These are phyloP conservation scores for Psilopsiagon aymara DNA, from an alignment of 2,113 vertebrate genomes.

Conservation along the genomic window DNA sequence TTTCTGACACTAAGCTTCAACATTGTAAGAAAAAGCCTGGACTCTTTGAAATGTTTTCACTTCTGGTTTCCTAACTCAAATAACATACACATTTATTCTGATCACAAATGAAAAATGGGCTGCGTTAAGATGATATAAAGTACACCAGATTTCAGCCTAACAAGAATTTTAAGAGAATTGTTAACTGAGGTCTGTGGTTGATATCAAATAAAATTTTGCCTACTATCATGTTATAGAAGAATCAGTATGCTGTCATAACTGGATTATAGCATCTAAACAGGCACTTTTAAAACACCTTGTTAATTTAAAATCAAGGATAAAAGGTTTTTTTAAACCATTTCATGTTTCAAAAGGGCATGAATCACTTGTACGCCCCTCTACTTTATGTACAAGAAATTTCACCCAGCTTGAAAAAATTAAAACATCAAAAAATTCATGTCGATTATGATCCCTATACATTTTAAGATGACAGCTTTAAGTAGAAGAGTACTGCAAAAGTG, in stretches of 20 bases:
- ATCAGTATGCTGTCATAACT: neutral
- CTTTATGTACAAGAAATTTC: constrained; percentile 34
- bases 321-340: neutral
- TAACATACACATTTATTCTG: neutral
- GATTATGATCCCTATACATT: constrained; percentile 35
- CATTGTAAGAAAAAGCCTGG: neutral
- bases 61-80: neutral
- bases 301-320: constrained; percentile 36
- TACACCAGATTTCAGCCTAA: neutral
- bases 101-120: neutral
- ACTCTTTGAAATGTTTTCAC: neutral
- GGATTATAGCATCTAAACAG: constrained; percentile 2
- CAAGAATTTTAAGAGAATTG: neutral
- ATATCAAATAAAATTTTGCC: neutral
- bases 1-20: neutral
- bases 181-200: neutral
- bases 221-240: neutral
- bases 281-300: constrained; percentile 43
- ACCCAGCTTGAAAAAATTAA: constrained; percentile 36
- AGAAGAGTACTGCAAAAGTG: neutral
- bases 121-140: neutral
- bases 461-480: constrained; percentile 44
- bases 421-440: neutral
- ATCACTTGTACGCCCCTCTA: neutral
- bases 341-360: neutral